Percentiles rank a stretch among this genome's conserved stretches.
phyloP scores from a whole-genome alignment of 1,140 invertebrate genomes.

The Bombus confusus region DNA sequence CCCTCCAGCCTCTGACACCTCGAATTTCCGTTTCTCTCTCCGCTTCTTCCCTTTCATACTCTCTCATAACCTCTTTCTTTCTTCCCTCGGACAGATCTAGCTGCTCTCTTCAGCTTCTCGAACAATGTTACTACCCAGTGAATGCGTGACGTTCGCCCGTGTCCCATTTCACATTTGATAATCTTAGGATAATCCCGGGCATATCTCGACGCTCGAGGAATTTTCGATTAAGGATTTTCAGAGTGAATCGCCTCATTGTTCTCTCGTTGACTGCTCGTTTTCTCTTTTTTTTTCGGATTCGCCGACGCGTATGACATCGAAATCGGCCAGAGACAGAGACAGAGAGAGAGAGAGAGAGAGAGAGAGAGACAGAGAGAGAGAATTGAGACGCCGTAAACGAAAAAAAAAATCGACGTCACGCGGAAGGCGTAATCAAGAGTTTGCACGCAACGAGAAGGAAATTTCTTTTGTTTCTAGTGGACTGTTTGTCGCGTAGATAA shows the following conservation, averaged over 20 bases:
- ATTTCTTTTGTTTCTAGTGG: background rate
- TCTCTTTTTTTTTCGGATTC: background rate
- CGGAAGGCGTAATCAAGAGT: background rate
- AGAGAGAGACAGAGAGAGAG: too few relatives aligned
- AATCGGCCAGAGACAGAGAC: background rate
- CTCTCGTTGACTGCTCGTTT: background rate
- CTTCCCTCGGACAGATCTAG: background rate
- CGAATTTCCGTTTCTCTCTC: constrained; percentile 31
- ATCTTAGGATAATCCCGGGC: constrained; percentile 35
- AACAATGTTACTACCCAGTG: constrained; percentile 27
- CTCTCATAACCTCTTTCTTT: background rate
- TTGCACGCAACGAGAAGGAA: background rate
- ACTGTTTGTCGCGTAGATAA: background rate
- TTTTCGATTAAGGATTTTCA: constrained; percentile 10
- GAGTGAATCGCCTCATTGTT: constrained; percentile 24
- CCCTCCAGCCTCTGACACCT: constrained; percentile 13
- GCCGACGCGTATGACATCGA: background rate
- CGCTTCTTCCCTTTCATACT: background rate
- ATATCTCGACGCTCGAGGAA: constrained; percentile 6
- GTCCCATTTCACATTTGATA: constrained; percentile 36
- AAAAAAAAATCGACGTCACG: background rate
- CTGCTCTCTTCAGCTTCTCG: background rate
- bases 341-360: too few relatives aligned
- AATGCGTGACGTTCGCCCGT: constrained; percentile 13
- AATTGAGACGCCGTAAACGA: background rate